Conservation (phyloP, 2,113 vertebrate species). For the Ailuropoda melanoleuca region DNA sequence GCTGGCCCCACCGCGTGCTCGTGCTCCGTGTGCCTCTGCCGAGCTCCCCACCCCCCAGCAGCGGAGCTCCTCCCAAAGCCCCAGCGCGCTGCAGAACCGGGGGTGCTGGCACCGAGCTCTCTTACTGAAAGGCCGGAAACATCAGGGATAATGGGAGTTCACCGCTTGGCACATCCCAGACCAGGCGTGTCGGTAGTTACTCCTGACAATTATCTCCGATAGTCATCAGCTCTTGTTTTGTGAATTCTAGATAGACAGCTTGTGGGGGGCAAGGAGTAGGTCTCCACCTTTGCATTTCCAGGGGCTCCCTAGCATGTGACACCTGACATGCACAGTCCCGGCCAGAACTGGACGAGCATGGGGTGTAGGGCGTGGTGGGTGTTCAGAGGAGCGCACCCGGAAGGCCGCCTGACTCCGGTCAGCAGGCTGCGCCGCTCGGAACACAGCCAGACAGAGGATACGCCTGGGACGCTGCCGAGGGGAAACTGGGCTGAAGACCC, state of each 20-base stretch:
- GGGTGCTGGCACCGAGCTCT: accelerated
- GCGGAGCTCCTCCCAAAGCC: not conserved
- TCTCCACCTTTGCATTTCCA: not conserved
- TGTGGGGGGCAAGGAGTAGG: not conserved
- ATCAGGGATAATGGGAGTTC: not conserved
- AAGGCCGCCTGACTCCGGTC: not conserved
- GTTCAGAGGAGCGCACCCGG: not conserved
- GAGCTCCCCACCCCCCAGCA: not conserved
- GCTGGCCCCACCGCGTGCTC: accelerated
- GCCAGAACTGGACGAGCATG: not conserved
- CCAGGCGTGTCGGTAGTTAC: not conserved
- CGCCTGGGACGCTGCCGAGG: not conserved
- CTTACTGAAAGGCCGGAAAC: not conserved
- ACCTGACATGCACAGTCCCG: not conserved
- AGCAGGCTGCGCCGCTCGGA: accelerated
- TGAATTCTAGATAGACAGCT: not conserved
- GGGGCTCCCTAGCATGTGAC: not conserved
- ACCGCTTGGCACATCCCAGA: not conserved
- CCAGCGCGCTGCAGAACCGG: accelerated
- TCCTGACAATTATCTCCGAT: not conserved
- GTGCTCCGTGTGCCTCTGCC: accelerated
- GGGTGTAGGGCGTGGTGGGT: accelerated
- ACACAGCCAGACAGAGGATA: not conserved
- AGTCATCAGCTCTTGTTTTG: not conserved
- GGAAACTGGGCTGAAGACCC: not conserved